phyloP scores from a whole-genome alignment of 2,797 vertebrate species.

The Scolopax rusticola region DNA sequence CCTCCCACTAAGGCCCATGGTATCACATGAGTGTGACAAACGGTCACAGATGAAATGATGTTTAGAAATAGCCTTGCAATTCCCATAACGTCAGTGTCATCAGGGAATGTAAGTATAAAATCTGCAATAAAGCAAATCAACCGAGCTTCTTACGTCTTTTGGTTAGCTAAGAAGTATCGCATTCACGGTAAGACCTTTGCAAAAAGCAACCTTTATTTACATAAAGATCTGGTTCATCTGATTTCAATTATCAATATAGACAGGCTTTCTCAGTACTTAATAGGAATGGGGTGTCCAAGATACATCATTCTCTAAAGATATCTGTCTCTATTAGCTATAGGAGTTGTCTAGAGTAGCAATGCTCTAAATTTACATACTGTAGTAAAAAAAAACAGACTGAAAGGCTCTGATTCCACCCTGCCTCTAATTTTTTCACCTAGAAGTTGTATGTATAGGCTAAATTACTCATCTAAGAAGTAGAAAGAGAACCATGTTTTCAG shows the following conservation, averaged over 20 bases:
- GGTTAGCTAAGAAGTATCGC: not conserved
- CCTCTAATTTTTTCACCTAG: not conserved
- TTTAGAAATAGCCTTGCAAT: not conserved
- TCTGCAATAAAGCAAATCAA: not conserved
- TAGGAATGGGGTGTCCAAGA: not conserved
- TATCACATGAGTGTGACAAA: not conserved
- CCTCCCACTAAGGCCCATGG: not conserved
- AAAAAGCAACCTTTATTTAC: not conserved
- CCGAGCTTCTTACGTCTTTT: not conserved
- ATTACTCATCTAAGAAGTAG: not conserved
- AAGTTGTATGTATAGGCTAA: not conserved
- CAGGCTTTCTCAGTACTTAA: not conserved
- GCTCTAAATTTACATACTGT: not conserved
- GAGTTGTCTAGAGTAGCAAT: not conserved
- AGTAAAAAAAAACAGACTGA: not conserved
- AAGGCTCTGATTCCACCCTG: not conserved
- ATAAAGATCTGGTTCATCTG: not conserved
- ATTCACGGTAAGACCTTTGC: not conserved
- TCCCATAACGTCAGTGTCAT: not conserved
- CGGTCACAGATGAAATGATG: rapidly evolving
- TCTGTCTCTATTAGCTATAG: not conserved
- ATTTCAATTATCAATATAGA: not conserved
- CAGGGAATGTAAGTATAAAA: not conserved
- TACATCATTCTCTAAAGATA: not conserved
- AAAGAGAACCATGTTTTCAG: not conserved